Evolutionary conservation across 2,888 invertebrate species (phyloP), one percentile per base, ranked within the genome.

Genomic region (Andrena trimmerana): DNA sequence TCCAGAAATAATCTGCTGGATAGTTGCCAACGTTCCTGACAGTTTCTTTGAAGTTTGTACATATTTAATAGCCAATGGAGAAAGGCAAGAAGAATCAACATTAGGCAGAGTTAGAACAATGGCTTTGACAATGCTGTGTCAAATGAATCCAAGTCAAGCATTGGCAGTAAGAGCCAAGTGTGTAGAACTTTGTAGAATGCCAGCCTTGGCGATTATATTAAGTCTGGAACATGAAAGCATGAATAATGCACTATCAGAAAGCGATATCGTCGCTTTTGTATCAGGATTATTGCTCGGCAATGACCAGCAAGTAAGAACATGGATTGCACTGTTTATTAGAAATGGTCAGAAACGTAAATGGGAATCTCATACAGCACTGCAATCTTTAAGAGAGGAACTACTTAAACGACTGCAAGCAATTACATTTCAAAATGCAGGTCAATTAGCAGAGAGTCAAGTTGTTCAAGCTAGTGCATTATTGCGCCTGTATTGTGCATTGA

Each of bases 21-120:
- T 99, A 85, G 97, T 99, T 1, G 98, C 99, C 0, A 99, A 99
- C 93, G 97, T 98, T 95, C 99, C 99, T 0, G 99, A 99, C 92
- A 97, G 97, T 89, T 98, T 99, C 93, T 96, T 97, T 91, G 99
- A 99, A 96, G 98, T 99, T 70, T 97, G 98, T 83, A 96, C 96
- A 20, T 97, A 97, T 88, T 95, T 99, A 82, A 98, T 99, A 59
- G 95, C 97, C 69, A 98, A 97, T 94, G 98, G 98, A 27, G 99
- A 98, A 91, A 96, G 96, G 89, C 97, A 97, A 92, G 99, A 99
- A 94, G 99, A 99, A 90, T 97, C 96, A 6, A 95, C 96, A 8
- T 96, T 97, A 71, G 98, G 98, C n/a, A 95, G 96, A 70, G 95
- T 96, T 50, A 95, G 98, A 69, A 95, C 97, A 29, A 96, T 96